A percentile compares a stretch with the other conserved stretches of the same genome.
Conservation (phyloP, 2,888 invertebrate species). For the Eupithecia subfuscata region DNA sequence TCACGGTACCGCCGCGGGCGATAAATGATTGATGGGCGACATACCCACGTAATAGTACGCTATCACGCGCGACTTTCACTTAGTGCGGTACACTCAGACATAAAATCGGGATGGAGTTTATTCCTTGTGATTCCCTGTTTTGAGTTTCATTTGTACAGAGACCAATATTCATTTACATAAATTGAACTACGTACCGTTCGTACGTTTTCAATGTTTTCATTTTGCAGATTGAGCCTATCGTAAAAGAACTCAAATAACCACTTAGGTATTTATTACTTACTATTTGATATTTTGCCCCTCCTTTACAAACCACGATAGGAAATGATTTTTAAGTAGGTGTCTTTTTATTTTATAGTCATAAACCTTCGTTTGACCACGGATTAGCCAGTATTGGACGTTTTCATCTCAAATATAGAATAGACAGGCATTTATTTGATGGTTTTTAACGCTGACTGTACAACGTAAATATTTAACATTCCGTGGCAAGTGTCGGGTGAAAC, state of each 20-base stretch:
- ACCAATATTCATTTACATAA: too few species aligned
- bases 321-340: not conserved
- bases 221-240: too few species aligned
- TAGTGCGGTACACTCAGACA: slow-evolving; percentile 32
- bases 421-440: too few species aligned
- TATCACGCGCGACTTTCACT: slow-evolving; percentile 74
- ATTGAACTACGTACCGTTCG: too few species aligned
- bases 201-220: too few species aligned
- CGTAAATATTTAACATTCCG: slow-evolving; percentile 71
- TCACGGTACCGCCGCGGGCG: slow-evolving; percentile 71
- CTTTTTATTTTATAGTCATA: too few species aligned
- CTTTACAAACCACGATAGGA: not conserved
- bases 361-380: too few species aligned
- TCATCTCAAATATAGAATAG: not conserved
- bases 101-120: not conserved
- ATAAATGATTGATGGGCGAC: slow-evolving; percentile 80
- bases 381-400: not conserved
- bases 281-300: not conserved
- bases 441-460: slow-evolving; percentile 45
- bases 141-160: not conserved
- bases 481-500: slow-evolving; percentile 55
- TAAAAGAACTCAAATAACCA: not conserved
- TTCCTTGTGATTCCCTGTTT: not conserved
- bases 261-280: not conserved
- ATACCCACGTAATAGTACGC: slow-evolving; percentile 56